These are phyloP conservation scores for Gymnoscopelus braueri DNA, from an alignment of 2,797 vertebrate genomes.

Conservation along the genomic window DNA sequence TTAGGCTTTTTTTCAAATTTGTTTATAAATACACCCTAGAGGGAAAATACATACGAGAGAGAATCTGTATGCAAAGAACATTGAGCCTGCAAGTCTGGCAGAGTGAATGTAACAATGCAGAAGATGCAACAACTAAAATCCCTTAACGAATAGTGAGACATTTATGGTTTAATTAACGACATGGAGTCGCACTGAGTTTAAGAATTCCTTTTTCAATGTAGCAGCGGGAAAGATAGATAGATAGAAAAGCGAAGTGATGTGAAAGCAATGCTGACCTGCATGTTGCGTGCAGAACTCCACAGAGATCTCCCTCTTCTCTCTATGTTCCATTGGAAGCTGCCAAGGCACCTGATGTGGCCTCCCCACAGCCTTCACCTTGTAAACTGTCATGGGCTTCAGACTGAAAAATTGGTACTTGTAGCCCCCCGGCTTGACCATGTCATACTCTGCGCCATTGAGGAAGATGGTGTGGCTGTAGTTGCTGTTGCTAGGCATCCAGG, in stretches of 20 bases:
- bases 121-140: not conserved
- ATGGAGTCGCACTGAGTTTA: too few species aligned
- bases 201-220: too few species aligned
- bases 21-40: conserved; percentile 9
- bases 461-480: conserved; percentile 97
- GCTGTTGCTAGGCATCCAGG: conserved; percentile 97
- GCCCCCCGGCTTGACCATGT: conserved; percentile 89
- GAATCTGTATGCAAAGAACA: too few species aligned
- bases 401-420: conserved; percentile 95
- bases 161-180: too few species aligned
- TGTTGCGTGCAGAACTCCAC: conserved; percentile 95
- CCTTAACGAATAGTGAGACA: too few species aligned
- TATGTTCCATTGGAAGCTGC: conserved; percentile 94
- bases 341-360: conserved; percentile 98
- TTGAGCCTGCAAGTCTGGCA: not conserved
- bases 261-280: conserved; percentile 84
- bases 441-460: conserved; percentile 93
- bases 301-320: conserved; percentile 93
- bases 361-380: conserved; percentile 94
- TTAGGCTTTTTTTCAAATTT: too few species aligned
- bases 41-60: conserved; percentile 4
- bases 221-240: not conserved
- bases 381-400: conserved; percentile 91
- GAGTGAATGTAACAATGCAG: not conserved
- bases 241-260: conserved; percentile 1